These are phyloP conservation scores for Pseudoips prasinana DNA, from an alignment of 2,888 invertebrate genomes.

Conservation along the genomic window DNA sequence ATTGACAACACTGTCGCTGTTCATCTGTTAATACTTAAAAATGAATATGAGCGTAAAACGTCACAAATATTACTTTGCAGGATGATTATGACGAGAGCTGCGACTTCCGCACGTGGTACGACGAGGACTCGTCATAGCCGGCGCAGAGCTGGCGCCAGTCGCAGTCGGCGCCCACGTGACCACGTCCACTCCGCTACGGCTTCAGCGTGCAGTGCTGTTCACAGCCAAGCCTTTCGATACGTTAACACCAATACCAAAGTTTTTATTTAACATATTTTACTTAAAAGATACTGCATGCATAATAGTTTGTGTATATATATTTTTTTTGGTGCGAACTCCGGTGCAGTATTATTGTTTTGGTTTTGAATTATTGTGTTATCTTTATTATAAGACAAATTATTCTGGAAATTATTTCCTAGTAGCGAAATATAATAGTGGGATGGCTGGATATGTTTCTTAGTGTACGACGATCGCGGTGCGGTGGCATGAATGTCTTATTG, in stretches of 20 bases:
- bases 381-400: conserved; percentile 33
- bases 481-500: not conserved
- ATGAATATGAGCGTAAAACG: too few relatives aligned
- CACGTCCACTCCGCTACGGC: conserved; percentile 34
- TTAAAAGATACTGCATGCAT: conserved; percentile 52
- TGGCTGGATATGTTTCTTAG: conserved; percentile 7
- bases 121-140: conserved; percentile 76
- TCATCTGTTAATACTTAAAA: too few relatives aligned
- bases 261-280: conserved; percentile 57
- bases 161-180: conserved; percentile 35
- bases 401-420: conserved; percentile 11
- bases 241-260: conserved; percentile 77
- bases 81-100: conserved; percentile 74
- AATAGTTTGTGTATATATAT: conserved; percentile 47
- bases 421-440: conserved; percentile 26
- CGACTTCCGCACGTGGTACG: conserved; percentile 75
- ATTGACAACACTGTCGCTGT: too few relatives aligned
- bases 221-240: conserved; percentile 46
- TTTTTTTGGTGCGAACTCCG: conserved; percentile 46
- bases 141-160: conserved; percentile 31
- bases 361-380: conserved; percentile 42
- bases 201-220: conserved; percentile 34
- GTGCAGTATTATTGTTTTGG: conserved; percentile 55
- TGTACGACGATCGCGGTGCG: conserved; percentile 5
- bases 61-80: too few relatives aligned